Conservation (phyloP, 2,888 invertebrate species). For the Aphrophora alni region DNA sequence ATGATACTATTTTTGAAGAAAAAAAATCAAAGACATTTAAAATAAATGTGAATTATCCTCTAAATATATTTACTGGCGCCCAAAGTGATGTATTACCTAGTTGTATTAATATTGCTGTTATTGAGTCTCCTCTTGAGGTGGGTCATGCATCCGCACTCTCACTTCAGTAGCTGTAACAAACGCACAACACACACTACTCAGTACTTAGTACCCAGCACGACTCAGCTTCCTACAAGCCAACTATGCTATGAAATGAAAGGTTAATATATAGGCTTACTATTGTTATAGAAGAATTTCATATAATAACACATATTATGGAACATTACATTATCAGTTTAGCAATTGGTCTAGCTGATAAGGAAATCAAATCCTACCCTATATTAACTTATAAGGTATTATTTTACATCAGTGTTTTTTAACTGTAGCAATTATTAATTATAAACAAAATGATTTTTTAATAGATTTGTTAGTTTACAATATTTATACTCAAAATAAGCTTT, state of each 20-base stretch:
- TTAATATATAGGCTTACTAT: neutral
- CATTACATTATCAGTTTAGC: too few species aligned
- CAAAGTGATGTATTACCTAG: conserved; percentile 43
- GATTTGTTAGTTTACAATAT: too few species aligned
- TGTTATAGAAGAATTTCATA: neutral
- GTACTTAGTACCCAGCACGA: conserved; percentile 41
- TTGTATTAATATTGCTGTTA: conserved; percentile 23
- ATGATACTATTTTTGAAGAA: too few species aligned
- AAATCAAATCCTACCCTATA: too few species aligned
- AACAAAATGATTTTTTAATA: too few species aligned
- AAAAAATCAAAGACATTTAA: neutral
- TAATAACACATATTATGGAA: neutral
- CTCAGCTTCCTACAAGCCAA: conserved; percentile 23
- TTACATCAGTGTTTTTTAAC: too few species aligned
- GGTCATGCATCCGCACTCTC: conserved; percentile 52
- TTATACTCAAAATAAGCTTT: too few species aligned
- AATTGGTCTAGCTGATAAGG: too few species aligned
- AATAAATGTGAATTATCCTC: neutral
- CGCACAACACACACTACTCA: conserved; percentile 46
- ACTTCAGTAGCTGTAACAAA: conserved; percentile 50
- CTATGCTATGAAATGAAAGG: neutral
- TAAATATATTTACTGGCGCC: conserved; percentile 2
- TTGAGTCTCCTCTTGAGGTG: conserved; percentile 49
- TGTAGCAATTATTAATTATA: too few species aligned
- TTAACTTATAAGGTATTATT: too few species aligned